Evolutionary conservation across 2,888 invertebrate species (phyloP), one percentile per base, ranked within the genome.

Genomic region (Leucophenga maculata): DNA sequence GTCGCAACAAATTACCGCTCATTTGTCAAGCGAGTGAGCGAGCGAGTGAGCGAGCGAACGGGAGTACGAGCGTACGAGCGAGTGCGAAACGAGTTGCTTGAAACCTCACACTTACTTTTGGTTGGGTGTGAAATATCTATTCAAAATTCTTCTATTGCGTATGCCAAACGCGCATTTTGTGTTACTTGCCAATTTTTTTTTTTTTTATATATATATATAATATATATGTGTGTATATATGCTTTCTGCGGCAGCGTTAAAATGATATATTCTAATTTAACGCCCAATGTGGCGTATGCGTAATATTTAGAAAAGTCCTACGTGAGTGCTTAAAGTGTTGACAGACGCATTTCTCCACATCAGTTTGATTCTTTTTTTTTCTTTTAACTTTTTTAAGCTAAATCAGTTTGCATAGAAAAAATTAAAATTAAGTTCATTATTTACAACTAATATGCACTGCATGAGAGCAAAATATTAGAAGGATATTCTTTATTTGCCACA

Each of bases 1-100:
- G 86, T 84, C 83, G 79, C 82, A 83, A 86, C 85, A 86, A 86
- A 86, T 86, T 86, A 84, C 80, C 77, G 75, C 79, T 81, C 86
- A 86, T 86, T 86, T 86, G 79, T 85, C 86, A 82, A 76, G 50
- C 50, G 16, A n/a, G 16, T 32, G 59, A 59, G 26, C 59, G 32
- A 11, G 14, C n/a, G 11, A 16, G n/a, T 32, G 16, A 13, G 11
- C 22, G 9, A 8, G 13, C 55, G 13, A 22, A 6, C 6, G 22
- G 22, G 20, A 18, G 3, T 18, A 18, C n/a, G n/a, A 13, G n/a
- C 55, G 4, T 4, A 13, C 22, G 20, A 13, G 20, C 22, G 6
- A 18, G 6, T 52, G 54, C 55, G 11, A 1, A 16, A 20, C 55
- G 46, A 70, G 81, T 74, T n/a, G n/a, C n/a, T n/a, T n/a, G n/a